Evolutionary conservation across 2,888 invertebrate species (phyloP).

Genomic region (Macrosiphum euphorbiae): DNA sequence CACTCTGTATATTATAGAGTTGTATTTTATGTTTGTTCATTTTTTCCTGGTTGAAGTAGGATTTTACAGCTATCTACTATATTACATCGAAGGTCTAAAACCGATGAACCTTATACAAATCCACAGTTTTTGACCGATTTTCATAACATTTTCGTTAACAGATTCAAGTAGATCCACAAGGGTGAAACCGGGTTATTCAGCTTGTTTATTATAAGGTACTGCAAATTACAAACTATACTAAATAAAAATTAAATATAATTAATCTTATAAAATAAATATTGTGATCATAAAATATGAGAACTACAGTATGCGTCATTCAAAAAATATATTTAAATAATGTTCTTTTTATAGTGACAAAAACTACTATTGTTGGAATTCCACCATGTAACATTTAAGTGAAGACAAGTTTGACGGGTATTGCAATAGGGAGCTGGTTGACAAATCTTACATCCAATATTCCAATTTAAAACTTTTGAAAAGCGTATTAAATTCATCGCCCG

Average conservation of each 20-base stretch:
- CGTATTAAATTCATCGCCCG: neutral
- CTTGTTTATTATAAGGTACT: neutral
- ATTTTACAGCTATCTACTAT: no score
- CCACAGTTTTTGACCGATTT: no score
- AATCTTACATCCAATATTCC: slow-evolving; percentile 26
- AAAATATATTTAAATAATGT: neutral
- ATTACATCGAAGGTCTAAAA: no score
- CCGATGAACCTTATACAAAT: no score
- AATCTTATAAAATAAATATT: neutral
- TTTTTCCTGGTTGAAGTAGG: no score
- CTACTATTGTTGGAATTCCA: slow-evolving; percentile 6
- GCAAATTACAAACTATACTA: neutral
- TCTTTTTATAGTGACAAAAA: neutral
- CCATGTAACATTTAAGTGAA: neutral
- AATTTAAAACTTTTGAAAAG: neutral
- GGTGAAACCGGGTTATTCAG: no score
- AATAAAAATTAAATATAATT: neutral
- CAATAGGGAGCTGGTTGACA: neutral
- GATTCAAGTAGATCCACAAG: no score
- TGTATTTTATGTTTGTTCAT: no score
- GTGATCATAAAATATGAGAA: neutral
- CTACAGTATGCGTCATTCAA: neutral
- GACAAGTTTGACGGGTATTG: slow-evolving; percentile 31
- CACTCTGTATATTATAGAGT: no score
- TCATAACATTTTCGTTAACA: no score